These are phyloP conservation scores for Syngnathoides biaculeatus DNA, from an alignment of 2,113 vertebrate genomes.

Conservation along the genomic window DNA sequence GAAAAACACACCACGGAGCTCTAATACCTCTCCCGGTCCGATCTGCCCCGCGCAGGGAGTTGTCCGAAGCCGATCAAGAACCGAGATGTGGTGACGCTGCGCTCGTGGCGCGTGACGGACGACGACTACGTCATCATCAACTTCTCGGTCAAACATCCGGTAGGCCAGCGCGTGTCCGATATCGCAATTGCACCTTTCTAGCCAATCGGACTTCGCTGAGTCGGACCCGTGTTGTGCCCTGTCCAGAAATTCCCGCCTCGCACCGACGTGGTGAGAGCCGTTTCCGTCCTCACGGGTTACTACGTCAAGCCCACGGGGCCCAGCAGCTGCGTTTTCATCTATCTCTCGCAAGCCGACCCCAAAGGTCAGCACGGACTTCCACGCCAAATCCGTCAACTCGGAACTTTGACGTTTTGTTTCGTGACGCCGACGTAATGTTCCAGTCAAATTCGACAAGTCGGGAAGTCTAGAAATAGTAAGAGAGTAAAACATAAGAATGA, in stretches of 20 bases:
- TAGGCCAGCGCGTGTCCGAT: conserved; percentile 35
- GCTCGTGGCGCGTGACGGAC: conserved; percentile 70
- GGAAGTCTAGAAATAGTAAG: too few relatives aligned
- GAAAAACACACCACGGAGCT: neutral
- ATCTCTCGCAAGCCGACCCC: conserved; percentile 80
- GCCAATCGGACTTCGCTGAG: too few relatives aligned
- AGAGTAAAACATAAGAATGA: too few relatives aligned
- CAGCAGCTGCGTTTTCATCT: conserved; percentile 75
- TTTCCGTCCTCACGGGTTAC: conserved; percentile 76
- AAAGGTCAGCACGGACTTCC: conserved; percentile 65
- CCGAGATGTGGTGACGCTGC: conserved; percentile 69
- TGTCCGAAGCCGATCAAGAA: conserved; percentile 72
- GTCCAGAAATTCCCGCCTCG: conserved; percentile 71
- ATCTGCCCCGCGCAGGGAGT: conserved; percentile 53
- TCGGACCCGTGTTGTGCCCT: neutral
- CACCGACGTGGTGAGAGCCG: conserved; percentile 71
- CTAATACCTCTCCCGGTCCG: neutral
- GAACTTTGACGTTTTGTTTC: neutral
- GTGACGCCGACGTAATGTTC: too few relatives aligned
- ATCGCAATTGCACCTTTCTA: too few relatives aligned
- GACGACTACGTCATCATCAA: conserved; percentile 72
- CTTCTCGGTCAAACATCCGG: conserved; percentile 79
- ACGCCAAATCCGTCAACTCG: neutral
- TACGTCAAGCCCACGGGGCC: conserved; percentile 69
- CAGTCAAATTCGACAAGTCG: too few relatives aligned